Conservation (phyloP, 1,140 invertebrate species). For the Venustaconcha ellipsiformis region DNA sequence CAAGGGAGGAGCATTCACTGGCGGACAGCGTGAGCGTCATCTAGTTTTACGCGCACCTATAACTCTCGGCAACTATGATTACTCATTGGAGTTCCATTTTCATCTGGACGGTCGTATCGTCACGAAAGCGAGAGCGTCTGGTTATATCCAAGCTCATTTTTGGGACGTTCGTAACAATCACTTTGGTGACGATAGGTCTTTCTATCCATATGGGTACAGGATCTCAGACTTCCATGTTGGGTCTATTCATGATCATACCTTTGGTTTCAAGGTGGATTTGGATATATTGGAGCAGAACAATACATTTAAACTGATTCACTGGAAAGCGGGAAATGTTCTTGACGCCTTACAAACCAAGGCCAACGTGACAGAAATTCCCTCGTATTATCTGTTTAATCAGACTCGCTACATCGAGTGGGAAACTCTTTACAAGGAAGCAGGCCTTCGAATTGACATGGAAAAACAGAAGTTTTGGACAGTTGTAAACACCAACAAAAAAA, state of each 20-base stretch:
- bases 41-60: slow-evolving; percentile 36
- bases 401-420: slow-evolving; percentile 40
- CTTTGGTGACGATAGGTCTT: slow-evolving; percentile 4
- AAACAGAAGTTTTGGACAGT: slow-evolving; percentile 36
- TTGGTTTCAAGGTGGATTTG: slow-evolving; percentile 43
- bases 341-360: slow-evolving; percentile 13
- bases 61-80: slow-evolving; percentile 44
- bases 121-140: slow-evolving; percentile 31
- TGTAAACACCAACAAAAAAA: slow-evolving; percentile 27
- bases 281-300: slow-evolving; percentile 36
- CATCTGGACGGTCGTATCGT: slow-evolving; percentile 40
- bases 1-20: slow-evolving; percentile 19
- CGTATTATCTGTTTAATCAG: slow-evolving; percentile 34
- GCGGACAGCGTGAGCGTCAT: slow-evolving; percentile 26
- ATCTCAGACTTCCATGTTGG: slow-evolving; percentile 26
- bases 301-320: slow-evolving; percentile 34
- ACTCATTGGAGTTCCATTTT: slow-evolving; percentile 46
- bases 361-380: slow-evolving; percentile 3
- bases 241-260: slow-evolving; percentile 41
- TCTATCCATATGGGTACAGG: slow-evolving; percentile 35
- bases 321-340: slow-evolving; percentile 32
- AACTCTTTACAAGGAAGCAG: slow-evolving; percentile 20
- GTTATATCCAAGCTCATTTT: slow-evolving; percentile 38
- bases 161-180: slow-evolving; percentile 18
- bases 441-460: slow-evolving; percentile 24